Base-by-base conservation (phyloP, 2,888 invertebrate species). In the Hylaea fasciaria region DNA sequence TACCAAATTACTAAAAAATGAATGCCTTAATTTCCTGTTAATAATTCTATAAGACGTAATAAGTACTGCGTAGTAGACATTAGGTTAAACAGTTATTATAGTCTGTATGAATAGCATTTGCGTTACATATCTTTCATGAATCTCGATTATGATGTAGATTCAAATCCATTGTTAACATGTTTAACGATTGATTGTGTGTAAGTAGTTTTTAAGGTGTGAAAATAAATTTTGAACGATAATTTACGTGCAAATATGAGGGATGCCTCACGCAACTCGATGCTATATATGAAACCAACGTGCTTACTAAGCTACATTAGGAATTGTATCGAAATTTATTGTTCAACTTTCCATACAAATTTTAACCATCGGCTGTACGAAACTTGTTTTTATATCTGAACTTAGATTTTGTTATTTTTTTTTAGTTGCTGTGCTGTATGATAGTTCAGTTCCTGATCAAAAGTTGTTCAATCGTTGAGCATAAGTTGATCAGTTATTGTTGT, bases 21-120 rank as follows among this genome's bases (percentile, higher is more conserved):
- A 54, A 67, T 50, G 58, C 58, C 56, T 65, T 54, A 62, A 55
- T 60, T 51, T 47, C 53, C 47, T 46, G 32, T 14, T 37, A 41
- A 51, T 45, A 0, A 45, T 13, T 41, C 48, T 41, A 39, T 52
- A 37, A n/a, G n/a, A n/a, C n/a, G n/a, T n/a, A n/a, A n/a, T n/a
- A n/a, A n/a, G 32, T 49, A 57, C 16, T 40, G 16, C 16, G 13
- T 57, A 57, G 45, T 35, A 32, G 12, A 32, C 41, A 29, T 14
- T 40, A 47, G 46, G 3, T 22, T 28, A 32, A 40, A 14, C 2
- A 2, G 2, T 10, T 4, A 39, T 37, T 16, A 39, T 13, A 35
- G 48, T 55, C 49, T 37, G 40, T 51, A 40, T 48, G 32, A 52
- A 53, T 57, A 49, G 48, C 49, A 56, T 41, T 46, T 28, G 45